phyloP scores from a whole-genome alignment of 1,140 invertebrate genomes.

The Aphelinus atriplicis region DNA sequence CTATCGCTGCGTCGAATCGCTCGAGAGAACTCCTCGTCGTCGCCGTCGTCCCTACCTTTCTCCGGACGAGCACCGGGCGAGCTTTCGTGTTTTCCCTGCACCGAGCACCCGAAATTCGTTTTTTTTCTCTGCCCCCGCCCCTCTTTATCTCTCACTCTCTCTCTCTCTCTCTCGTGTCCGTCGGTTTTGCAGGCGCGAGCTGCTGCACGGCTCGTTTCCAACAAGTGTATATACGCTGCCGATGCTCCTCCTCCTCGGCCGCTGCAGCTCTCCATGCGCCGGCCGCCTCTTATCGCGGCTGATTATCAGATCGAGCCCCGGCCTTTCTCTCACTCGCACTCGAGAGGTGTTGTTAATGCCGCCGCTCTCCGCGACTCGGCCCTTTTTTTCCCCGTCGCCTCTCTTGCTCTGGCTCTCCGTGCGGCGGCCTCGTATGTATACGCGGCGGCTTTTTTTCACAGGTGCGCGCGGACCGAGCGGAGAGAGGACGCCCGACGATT shows the following conservation, averaged over 20 bases:
- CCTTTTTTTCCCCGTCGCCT: slow-evolving; percentile 4
- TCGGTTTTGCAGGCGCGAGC: not conserved
- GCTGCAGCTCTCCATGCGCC: too few relatives aligned
- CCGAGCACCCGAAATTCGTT: too few relatives aligned
- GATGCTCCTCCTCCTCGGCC: too few relatives aligned
- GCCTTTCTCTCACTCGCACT: slow-evolving; percentile 10
- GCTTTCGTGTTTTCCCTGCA: slow-evolving; percentile 9
- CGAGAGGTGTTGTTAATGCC: slow-evolving; percentile 38
- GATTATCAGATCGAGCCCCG: slow-evolving; percentile 27
- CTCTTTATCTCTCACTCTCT: not conserved
- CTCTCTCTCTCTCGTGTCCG: not conserved
- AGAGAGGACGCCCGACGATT: not conserved
- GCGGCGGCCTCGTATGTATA: not conserved
- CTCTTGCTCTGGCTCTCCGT: not conserved
- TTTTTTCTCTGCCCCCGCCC: not conserved
- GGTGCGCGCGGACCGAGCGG: too few relatives aligned
- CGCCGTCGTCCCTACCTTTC: not conserved
- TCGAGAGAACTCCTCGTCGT: too few relatives aligned
- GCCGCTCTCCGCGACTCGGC: not conserved
- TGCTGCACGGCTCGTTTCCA: not conserved
- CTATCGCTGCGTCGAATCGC: slow-evolving; percentile 28
- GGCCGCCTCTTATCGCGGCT: too few relatives aligned
- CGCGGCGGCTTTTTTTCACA: not conserved
- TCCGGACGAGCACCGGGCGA: too few relatives aligned
- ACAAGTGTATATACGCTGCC: too few relatives aligned